These are phyloP conservation scores for Esox niger DNA, from an alignment of 2,113 vertebrate species.

Conservation along the genomic window DNA sequence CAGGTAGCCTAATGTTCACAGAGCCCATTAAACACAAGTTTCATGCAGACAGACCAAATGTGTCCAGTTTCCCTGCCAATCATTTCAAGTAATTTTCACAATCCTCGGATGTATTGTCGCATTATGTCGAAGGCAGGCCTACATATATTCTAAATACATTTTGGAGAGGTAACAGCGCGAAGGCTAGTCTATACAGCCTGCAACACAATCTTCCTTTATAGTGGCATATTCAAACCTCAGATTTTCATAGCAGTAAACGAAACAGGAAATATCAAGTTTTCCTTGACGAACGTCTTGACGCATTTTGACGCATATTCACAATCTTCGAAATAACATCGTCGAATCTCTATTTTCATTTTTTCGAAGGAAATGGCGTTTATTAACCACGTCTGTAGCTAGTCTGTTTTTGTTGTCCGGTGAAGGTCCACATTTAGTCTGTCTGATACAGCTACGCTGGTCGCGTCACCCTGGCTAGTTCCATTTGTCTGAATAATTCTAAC, in stretches of 20 bases:
- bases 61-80: conserved; percentile 44
- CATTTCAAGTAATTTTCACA: conserved; percentile 37
- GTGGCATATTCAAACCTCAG: conserved; percentile 60
- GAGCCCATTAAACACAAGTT: conserved; percentile 46
- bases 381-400: conserved; percentile 54
- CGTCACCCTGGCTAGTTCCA: too few relatives aligned
- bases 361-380: conserved; percentile 25
- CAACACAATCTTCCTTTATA: conserved; percentile 29
- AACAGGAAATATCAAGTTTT: conserved; percentile 56
- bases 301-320: conserved; percentile 44
- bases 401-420: conserved; percentile 63
- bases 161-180: neutral
- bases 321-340: conserved; percentile 42
- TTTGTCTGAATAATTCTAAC: neutral
- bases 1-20: conserved; percentile 44
- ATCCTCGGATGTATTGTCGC: conserved; percentile 54
- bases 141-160: neutral
- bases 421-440: conserved; percentile 53
- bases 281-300: conserved; percentile 45
- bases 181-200: too few relatives aligned
- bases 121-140: conserved; percentile 51
- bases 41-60: conserved; percentile 32
- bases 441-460: too few relatives aligned
- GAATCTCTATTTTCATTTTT: conserved; percentile 47
- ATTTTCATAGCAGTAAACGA: conserved; percentile 60